Evolutionary conservation across 1,140 invertebrate species (phyloP), one percentile per base, ranked within the genome.

Genomic region (Drosophila obscura): DNA sequence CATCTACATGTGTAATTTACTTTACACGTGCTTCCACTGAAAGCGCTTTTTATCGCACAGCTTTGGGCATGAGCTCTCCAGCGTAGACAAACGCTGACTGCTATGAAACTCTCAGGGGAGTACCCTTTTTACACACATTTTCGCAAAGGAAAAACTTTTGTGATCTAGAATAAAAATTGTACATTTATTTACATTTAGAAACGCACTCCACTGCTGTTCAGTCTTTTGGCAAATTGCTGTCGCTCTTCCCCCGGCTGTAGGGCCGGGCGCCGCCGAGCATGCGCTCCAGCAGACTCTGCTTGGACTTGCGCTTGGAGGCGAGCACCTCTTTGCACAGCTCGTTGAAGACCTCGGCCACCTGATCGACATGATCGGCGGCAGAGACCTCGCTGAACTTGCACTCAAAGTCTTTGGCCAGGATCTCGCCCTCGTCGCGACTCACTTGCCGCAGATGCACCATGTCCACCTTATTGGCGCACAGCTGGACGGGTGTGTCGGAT

Each of bases 401-500:
- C 81, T 97, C 96, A 71, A 96, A 96, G 87, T 97, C 96, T 91
- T 97, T 97, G 1, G 96, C 96, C 39, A 97, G 92, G 72, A 96
- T 97, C 92, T 97, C 96, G 16, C 97, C 96, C 92, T 98, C 97
- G 76, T 97, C 96, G 6, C 94, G 94, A 78, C 95, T 96, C 57
- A 98, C 97, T 94, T 98, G 96, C 78, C 97, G 93, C 51, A 98
- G 93, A 92, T 98, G 97, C 31, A 98, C 96, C 95, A 98, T 96
- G 87, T 98, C 97, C 6, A 95, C 96, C 93, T 98, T 98, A 90
- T 98, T 98, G 15, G 95, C 97, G 31, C 90, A 90, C 8, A 91
- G 58, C 58, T 85, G 89, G 11, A 97, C 93, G 2, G 97, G 96
- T 69, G 94, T 95, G 72, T 95, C 94, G 7, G 94, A 94, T 79